Evolutionary conservation across 1,140 invertebrate species (phyloP).

Genomic region (Melipona quadrifasciata): DNA sequence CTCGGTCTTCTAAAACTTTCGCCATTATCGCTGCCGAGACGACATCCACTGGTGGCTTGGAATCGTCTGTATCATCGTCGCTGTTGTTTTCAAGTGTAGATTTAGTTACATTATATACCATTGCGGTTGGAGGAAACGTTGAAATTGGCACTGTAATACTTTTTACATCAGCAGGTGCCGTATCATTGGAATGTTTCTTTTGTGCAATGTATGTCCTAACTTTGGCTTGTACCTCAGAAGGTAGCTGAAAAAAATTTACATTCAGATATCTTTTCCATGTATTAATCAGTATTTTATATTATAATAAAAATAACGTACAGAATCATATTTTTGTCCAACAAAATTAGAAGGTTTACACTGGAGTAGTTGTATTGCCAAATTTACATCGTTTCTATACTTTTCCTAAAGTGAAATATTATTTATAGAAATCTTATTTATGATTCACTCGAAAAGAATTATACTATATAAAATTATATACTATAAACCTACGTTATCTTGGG

Average conservation of each 20-base stretch:
- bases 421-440: constrained; percentile 2
- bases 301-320: constrained; percentile 85
- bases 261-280: constrained; percentile 15
- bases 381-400: constrained; percentile 96
- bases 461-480: background rate
- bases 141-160: constrained; percentile 91
- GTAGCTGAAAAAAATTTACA: constrained; percentile 85
- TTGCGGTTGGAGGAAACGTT: constrained; percentile 93
- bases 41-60: constrained; percentile 85
- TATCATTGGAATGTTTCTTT: constrained; percentile 82
- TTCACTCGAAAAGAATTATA: background rate
- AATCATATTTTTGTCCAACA: constrained; percentile 94
- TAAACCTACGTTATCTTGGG: constrained; percentile 94
- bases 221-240: constrained; percentile 94
- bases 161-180: constrained; percentile 83
- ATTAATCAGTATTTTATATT: background rate
- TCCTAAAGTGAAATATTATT: constrained; percentile 86
- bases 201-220: constrained; percentile 89
- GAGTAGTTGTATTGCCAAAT: constrained; percentile 95
- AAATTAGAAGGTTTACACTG: constrained; percentile 98
- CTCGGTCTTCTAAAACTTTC: constrained; percentile 94
- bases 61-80: constrained; percentile 81
- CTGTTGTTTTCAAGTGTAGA: constrained; percentile 71
- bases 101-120: constrained; percentile 90
- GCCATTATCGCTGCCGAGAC: constrained; percentile 96